Percentiles rank a stretch among this genome's conserved stretches.
Conservation (phyloP, 2,797 vertebrate genomes). For the Nasua narica region DNA sequence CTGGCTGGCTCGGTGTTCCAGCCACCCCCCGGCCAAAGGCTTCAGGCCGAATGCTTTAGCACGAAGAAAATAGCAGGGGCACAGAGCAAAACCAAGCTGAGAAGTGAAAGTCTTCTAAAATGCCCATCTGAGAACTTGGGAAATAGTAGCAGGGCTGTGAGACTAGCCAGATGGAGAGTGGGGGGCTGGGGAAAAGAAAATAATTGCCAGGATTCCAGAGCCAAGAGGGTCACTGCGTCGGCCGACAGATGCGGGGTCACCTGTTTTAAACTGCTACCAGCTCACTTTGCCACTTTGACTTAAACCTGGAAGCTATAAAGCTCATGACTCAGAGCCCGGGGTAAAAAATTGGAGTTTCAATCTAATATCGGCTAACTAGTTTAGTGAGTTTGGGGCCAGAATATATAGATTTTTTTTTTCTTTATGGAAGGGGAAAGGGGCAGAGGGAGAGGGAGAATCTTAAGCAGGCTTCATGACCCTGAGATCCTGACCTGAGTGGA, state of each 20-base stretch:
- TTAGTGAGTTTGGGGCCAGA: background rate
- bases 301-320: background rate
- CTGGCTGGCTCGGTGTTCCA: background rate
- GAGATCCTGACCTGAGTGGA: background rate
- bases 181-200: background rate
- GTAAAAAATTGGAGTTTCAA: slow-evolving; percentile 5
- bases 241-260: background rate
- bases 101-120: background rate
- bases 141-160: background rate
- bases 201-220: background rate
- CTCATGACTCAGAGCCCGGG: background rate
- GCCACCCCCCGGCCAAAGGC: background rate
- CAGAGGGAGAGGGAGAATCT: background rate
- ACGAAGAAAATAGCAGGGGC: background rate
- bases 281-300: background rate
- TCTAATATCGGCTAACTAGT: background rate
- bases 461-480: background rate
- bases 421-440: background rate
- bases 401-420: background rate
- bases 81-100: background rate
- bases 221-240: background rate
- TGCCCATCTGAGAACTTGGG: background rate
- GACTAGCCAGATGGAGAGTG: background rate
- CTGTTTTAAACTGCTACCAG: background rate
- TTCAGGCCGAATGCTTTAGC: background rate